Conservation (phyloP, 2,888 invertebrate genomes). For the Steinernema carpocapsae region DNA sequence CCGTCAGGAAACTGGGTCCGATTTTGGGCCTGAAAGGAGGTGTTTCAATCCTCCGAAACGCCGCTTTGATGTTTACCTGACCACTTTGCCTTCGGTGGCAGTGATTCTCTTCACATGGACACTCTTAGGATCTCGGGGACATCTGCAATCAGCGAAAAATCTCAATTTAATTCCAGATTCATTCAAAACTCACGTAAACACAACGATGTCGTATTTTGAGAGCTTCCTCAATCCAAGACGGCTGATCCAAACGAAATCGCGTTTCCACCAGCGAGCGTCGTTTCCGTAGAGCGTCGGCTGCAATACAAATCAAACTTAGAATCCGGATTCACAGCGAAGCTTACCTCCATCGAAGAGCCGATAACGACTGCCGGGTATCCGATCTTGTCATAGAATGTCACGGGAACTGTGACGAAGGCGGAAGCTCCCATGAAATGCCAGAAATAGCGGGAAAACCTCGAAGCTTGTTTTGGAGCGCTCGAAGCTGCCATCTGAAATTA, state of each 20-base stretch:
- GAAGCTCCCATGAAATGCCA: constrained; percentile 20
- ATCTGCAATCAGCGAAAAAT: constrained; percentile 32
- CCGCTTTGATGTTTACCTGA: too few species aligned
- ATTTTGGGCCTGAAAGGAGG: neutral
- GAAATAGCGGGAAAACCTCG: neutral
- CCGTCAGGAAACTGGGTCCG: constrained; percentile 1
- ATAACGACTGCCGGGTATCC: constrained; percentile 40
- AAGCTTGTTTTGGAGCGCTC: neutral
- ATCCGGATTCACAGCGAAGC: constrained; percentile 3
- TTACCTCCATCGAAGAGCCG: constrained; percentile 47
- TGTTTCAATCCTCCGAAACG: neutral
- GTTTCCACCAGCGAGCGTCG: constrained; percentile 37
- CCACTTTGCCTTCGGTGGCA: constrained; percentile 29
- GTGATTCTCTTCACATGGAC: constrained; percentile 34
- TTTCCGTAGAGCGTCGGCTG: constrained; percentile 38
- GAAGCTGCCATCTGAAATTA: constrained; percentile 23
- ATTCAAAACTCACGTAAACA: constrained; percentile 39
- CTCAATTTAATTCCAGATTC: neutral
- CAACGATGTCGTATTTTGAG: constrained; percentile 39
- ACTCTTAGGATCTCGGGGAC: constrained; percentile 30
- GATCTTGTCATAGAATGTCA: constrained; percentile 44
- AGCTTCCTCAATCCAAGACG: constrained; percentile 33
- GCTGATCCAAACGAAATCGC: constrained; percentile 44
- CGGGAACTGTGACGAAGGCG: constrained; percentile 36
- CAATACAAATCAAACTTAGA: neutral